A percentile compares a stretch with the other conserved stretches of the same genome.
phyloP scores from a whole-genome alignment of 1,140 invertebrate species.

The Neodiprion fabricii region DNA sequence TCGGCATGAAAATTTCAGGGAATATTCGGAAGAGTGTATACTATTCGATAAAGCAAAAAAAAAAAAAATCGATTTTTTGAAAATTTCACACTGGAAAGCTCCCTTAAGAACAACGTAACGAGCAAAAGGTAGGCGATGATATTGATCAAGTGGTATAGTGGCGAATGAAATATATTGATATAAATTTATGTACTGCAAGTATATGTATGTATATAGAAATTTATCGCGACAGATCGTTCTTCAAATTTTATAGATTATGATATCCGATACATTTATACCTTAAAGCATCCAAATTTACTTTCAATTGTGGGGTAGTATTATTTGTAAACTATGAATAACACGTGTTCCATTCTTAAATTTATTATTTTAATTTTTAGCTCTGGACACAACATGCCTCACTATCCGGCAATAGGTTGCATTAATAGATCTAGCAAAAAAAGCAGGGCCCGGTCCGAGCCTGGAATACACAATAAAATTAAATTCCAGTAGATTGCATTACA shows the following conservation, averaged over 20 bases:
- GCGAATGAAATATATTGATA: background rate
- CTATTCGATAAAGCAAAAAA: too few species aligned
- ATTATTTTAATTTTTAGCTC: background rate
- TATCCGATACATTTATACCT: background rate
- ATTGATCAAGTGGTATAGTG: too few species aligned
- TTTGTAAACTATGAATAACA: too few species aligned
- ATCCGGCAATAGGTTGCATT: background rate
- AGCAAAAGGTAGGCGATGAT: background rate
- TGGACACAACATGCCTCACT: background rate
- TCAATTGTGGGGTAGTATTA: too few species aligned
- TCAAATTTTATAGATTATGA: background rate
- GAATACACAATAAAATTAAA: background rate
- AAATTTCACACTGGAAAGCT: too few species aligned
- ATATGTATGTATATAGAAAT: background rate
- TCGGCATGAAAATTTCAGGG: too few species aligned
- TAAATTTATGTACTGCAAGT: background rate
- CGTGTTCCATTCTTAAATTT: background rate
- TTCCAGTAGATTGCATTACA: slow-evolving; percentile 13
- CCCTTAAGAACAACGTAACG: background rate
- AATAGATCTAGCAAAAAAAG: background rate
- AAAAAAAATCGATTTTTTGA: too few species aligned
- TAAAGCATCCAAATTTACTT: too few species aligned
- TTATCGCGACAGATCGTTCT: background rate
- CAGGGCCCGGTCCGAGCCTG: background rate
- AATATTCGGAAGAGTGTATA: too few species aligned